Percentiles rank a stretch among this genome's conserved stretches.
Evolutionary conservation across 2,888 invertebrate species (phyloP).

Genomic region (Argyresthia albistria): DNA sequence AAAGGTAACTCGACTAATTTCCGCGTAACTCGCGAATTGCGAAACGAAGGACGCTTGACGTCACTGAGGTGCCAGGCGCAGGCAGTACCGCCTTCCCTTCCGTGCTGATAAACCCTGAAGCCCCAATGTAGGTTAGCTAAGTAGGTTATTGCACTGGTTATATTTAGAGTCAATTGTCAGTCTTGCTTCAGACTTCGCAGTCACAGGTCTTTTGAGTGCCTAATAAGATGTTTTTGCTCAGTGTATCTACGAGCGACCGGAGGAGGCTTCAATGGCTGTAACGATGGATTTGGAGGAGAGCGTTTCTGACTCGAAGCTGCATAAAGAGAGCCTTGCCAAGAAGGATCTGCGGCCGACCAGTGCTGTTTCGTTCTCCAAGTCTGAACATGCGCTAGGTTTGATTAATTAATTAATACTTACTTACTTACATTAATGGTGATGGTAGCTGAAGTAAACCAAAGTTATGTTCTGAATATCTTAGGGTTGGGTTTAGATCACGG

Average conservation of each 20-base stretch:
- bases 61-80: constrained; percentile 63
- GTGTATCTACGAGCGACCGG: neutral
- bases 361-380: constrained; percentile 55
- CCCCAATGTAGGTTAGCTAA: constrained; percentile 65
- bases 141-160: constrained; percentile 68
- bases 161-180: constrained; percentile 37
- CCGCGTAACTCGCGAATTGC: constrained; percentile 43
- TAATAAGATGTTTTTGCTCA: constrained; percentile 13
- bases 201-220: constrained; percentile 31
- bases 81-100: constrained; percentile 44
- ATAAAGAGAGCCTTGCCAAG: constrained; percentile 50
- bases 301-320: constrained; percentile 60
- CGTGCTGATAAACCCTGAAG: constrained; percentile 48
- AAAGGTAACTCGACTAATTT: constrained; percentile 55
- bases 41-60: constrained; percentile 53
- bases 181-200: constrained; percentile 31
- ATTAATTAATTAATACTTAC: constrained; percentile 10
- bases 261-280: constrained; percentile 44
- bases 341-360: constrained; percentile 56
- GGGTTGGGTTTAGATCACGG: too few relatives aligned
- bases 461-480: neutral
- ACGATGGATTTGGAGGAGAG: constrained; percentile 63
- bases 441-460: neutral
- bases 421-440: neutral
- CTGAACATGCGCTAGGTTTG: constrained; percentile 53